These are phyloP conservation scores for Geopemphigus sp. DNA, from an alignment of 1,140 invertebrate species.

Conservation along the genomic window DNA sequence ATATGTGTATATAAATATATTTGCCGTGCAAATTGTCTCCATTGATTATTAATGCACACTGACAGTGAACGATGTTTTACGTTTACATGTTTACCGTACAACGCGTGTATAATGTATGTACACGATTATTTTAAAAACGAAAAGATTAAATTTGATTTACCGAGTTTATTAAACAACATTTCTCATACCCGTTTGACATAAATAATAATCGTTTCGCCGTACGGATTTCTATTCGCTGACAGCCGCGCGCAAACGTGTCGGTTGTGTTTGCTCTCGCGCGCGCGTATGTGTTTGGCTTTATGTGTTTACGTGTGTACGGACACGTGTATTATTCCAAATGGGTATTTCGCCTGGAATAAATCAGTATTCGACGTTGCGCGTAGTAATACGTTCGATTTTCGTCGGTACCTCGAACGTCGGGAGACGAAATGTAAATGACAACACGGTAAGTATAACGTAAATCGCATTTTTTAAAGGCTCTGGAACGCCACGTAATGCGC, in stretches of 20 bases:
- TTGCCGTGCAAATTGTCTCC: neutral
- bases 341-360: too few relatives aligned
- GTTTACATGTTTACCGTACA: neutral
- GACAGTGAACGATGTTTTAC: neutral
- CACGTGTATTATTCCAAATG: neutral
- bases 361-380: too few relatives aligned
- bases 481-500: neutral
- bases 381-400: too few relatives aligned
- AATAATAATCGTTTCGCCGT: neutral
- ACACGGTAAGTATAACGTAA: too few relatives aligned
- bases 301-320: too few relatives aligned
- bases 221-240: neutral
- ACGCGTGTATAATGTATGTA: neutral
- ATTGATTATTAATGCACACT: neutral
- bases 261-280: too few relatives aligned
- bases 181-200: neutral
- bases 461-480: too few relatives aligned
- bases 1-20: neutral
- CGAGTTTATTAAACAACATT: conserved; percentile 10
- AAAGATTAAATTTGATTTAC: conserved; percentile 20
- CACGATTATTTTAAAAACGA: neutral
- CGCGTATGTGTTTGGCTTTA: too few relatives aligned
- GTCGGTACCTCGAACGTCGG: too few relatives aligned
- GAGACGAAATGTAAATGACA: too few relatives aligned
- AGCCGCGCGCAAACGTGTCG: neutral